Percentiles rank a stretch among this genome's conserved stretches.
phyloP scores from a whole-genome alignment of 2,888 invertebrate species.

The Ellobium chinense region DNA sequence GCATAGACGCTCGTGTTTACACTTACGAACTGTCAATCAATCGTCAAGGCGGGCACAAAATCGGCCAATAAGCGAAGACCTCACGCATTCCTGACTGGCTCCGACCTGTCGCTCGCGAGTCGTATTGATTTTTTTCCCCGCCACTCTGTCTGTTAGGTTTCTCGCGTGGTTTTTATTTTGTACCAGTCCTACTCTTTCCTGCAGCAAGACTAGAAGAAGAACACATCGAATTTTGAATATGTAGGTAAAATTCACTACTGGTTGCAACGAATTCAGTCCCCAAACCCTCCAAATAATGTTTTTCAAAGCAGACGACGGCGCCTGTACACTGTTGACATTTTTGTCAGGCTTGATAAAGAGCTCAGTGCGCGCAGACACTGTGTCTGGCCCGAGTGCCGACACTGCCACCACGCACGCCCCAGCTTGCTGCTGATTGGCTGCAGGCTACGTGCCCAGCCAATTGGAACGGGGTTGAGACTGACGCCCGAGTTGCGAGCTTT shows the following conservation, averaged over 20 bases:
- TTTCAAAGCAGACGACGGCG: conserved; percentile 29
- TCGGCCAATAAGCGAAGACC: conserved; percentile 2
- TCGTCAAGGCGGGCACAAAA: conserved; percentile 7
- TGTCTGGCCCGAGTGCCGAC: conserved; percentile 43
- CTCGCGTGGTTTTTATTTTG: neutral
- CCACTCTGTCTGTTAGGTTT: neutral
- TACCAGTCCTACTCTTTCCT: neutral
- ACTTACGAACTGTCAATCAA: conserved; percentile 36
- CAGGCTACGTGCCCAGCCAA: conserved; percentile 21
- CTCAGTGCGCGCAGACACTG: conserved; percentile 36
- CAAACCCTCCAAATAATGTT: neutral
- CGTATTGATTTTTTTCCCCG: conserved; percentile 32
- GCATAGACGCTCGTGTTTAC: conserved; percentile 24
- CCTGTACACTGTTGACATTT: conserved; percentile 38
- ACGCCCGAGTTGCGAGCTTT: conserved; percentile 45
- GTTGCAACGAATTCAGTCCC: neutral
- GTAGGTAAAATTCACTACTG: neutral
- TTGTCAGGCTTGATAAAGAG: conserved; percentile 44
- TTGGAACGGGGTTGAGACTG: conserved; percentile 31
- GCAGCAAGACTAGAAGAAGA: neutral
- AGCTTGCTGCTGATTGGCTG: conserved; percentile 31
- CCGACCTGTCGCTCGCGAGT: conserved; percentile 29
- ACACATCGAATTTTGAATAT: neutral
- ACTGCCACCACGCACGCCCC: conserved; percentile 22
- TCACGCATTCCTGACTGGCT: conserved; percentile 28